Evolutionary conservation across 2,113 vertebrate species (phyloP), one percentile per base, ranked within the genome.

Genomic region (Mobula birostris): DNA sequence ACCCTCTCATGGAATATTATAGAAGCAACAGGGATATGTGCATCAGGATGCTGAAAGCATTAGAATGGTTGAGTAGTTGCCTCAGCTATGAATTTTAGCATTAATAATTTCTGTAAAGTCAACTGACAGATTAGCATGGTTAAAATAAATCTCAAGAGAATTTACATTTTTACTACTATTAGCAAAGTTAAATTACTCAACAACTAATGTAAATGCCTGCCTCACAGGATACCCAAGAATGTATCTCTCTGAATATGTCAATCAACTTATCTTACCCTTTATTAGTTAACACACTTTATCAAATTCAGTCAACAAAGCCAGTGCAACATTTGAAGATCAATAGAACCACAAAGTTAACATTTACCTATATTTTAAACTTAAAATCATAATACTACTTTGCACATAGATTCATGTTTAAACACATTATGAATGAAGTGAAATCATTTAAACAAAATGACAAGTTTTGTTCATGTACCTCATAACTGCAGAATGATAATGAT

Each of bases 141-240:
- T 91, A 94, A 94, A 94, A 94, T 93, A 94, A 94, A 94, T 94
- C 76, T 74, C 70, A 0, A n/a, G 78, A 95, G 95, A 72, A 95
- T 94, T 95, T 94, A 95, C 94, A 95, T 95, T 94, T 94, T 94
- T 96, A 95, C 79, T 72, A 95, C 88, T 27, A 94, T 1, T 88
- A 94, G 80, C 95, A 95, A 95, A 95, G 94, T 85, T 68, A 94
- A 27, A 88, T 80, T 94, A 94, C 66, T 74, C 36, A 92, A 72
- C 11, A 72, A 92, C 56, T 70, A 15, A 92, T 92, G 24, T 68
- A 40, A 92, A 40, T 32, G 7, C 32, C 0, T 92, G 91, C 40
- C 24, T 29, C 72, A 1, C 48, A 14, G 40, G 68, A 66, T 76
- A 56, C 12, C 70, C 21, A 93, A 56, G 32, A 29, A 27, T 24